Evolutionary conservation across 2,113 vertebrate genomes (phyloP), one percentile per base, ranked within the genome.

Genomic region (Gymnorhina tibicen): DNA sequence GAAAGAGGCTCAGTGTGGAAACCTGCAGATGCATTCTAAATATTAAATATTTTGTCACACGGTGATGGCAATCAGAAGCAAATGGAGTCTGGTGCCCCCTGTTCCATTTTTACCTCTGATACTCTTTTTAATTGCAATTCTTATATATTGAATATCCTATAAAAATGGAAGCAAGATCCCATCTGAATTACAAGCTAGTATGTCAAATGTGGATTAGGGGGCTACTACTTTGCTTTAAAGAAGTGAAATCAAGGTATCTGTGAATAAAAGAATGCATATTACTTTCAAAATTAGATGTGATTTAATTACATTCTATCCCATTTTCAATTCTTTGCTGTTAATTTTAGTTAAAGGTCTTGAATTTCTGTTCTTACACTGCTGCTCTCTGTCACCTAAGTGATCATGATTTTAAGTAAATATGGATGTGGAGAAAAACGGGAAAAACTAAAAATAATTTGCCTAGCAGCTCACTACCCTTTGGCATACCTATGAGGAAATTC

Each of bases 311-410:
- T 80, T 88, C 66, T 85, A 84, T 94, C 50, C 80, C 60, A 89
- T 96, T 94, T 94, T 68, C 79, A 58, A 75, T 94, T 96, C 72
- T 77, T 66, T 89, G 62, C 81, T 80, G 84, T 62, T 91, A 94
- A 35, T 81, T 89, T 93, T 84, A 92, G 42, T 58, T 53, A 85
- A 78, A 91, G 33, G 37, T 16, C 80, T 83, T 88, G 35, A 88
- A 91, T 59, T 74, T 77, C 64, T 79, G 9, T 59, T 95, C 55
- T 76, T 81, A 53, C 2, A 8, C 1, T 5, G 33, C 41, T 68
- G 26, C 46, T 80, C 42, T 64, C 63, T 80, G 50, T 42, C 47
- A 85, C 49, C 16, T 69, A 82, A 79, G 85, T 50, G 11, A 41
- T 68, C 27, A 55, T 32, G 24, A 56, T 91, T 94, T 85, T 77